phyloP scores from a whole-genome alignment of 2,113 vertebrate genomes.

The Lampris incognitus region DNA sequence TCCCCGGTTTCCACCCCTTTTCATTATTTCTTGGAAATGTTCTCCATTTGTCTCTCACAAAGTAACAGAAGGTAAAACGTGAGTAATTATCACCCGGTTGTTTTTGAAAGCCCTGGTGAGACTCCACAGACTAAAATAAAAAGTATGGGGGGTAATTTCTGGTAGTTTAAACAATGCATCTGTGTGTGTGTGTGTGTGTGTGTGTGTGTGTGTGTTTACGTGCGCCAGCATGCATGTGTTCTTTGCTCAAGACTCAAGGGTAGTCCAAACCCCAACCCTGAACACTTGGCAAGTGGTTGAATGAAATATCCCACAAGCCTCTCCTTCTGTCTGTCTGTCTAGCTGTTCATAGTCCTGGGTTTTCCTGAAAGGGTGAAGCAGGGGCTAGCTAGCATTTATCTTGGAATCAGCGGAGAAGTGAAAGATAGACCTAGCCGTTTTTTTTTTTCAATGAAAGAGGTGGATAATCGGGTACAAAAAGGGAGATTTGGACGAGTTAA shows the following conservation, averaged over 20 bases:
- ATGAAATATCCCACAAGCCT: constrained; percentile 65
- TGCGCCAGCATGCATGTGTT: constrained; percentile 16
- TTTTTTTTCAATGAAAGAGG: neutral
- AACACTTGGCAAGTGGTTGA: constrained; percentile 61
- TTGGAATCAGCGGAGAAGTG: constrained; percentile 45
- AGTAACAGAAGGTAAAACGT: constrained; percentile 59
- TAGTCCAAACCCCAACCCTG: constrained; percentile 51
- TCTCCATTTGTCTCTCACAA: constrained; percentile 38
- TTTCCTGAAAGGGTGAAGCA: constrained; percentile 51
- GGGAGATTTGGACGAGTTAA: constrained; percentile 6
- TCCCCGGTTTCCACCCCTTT: constrained; percentile 23
- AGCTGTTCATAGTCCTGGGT: constrained; percentile 59
- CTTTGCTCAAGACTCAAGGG: constrained; percentile 20
- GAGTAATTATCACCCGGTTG: constrained; percentile 65
- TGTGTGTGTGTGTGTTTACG: constrained; percentile 5
- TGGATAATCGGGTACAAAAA: constrained; percentile 5
- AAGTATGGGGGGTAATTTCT: constrained; percentile 56
- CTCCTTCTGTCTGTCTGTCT: constrained; percentile 53
- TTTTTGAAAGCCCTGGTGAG: constrained; percentile 38
- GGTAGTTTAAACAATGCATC: constrained; percentile 24
- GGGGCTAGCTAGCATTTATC: constrained; percentile 61
- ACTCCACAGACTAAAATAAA: constrained; percentile 48
- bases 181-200: constrained; percentile 17
- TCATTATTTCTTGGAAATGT: constrained; percentile 23
- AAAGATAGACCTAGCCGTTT: neutral